These are phyloP conservation scores for Drosophila virilis DNA, from an alignment of 1,140 invertebrate genomes.

Conservation along the genomic window DNA sequence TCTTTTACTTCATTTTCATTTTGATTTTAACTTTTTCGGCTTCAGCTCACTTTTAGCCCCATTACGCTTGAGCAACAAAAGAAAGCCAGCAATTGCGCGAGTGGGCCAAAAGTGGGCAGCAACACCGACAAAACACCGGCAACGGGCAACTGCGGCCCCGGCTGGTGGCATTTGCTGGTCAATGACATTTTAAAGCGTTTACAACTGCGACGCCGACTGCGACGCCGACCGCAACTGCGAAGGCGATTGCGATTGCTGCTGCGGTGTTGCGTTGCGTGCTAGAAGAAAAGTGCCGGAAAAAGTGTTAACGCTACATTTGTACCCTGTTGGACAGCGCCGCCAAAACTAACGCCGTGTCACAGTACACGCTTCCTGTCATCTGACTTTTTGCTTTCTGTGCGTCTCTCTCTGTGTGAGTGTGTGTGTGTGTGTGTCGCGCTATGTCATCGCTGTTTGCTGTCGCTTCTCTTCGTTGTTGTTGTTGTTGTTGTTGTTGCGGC, in stretches of 20 bases:
- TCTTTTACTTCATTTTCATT: constrained; percentile 39
- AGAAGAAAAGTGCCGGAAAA: constrained; percentile 72
- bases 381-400: constrained; percentile 45
- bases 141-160: constrained; percentile 52
- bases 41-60: constrained; percentile 80
- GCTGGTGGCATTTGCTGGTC: constrained; percentile 75
- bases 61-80: constrained; percentile 77
- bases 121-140: constrained; percentile 41
- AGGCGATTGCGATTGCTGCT: constrained; percentile 16
- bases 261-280: constrained; percentile 53
- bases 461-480: constrained; percentile 13
- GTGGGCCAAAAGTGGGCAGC: constrained; percentile 75
- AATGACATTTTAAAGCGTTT: constrained; percentile 73
- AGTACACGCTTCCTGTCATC: constrained; percentile 65
- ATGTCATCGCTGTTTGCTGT: constrained; percentile 47
- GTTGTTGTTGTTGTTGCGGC: constrained; percentile 11
- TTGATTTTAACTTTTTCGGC: constrained; percentile 59
- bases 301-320: constrained; percentile 63
- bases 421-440: constrained; percentile 26
- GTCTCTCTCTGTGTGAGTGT: not conserved
- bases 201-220: constrained; percentile 16
- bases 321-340: constrained; percentile 22
- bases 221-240: constrained; percentile 10
- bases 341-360: constrained; percentile 71
- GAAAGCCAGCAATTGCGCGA: constrained; percentile 70